phyloP scores from a whole-genome alignment of 2,113 vertebrate genomes.

The Pygoscelis antarcticus region DNA sequence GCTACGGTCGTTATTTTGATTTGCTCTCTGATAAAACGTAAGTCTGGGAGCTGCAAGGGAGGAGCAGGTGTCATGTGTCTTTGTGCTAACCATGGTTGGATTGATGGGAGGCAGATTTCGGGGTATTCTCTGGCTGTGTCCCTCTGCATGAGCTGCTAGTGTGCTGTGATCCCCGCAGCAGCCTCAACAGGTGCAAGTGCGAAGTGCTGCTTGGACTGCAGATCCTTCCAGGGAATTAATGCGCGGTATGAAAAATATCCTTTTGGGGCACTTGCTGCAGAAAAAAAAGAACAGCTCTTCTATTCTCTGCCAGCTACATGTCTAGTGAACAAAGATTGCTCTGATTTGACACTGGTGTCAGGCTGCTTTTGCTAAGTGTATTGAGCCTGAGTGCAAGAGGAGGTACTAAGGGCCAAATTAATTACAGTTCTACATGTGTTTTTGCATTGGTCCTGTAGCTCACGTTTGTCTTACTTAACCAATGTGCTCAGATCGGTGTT shows the following conservation, averaged over 20 bases:
- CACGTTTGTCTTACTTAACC: background rate
- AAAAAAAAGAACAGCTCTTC: background rate
- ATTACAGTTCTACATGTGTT: background rate
- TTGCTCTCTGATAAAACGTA: background rate
- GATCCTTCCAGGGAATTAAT: background rate
- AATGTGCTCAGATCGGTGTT: background rate
- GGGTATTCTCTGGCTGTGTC: background rate
- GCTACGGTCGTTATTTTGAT: background rate
- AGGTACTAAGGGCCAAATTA: background rate
- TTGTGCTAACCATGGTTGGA: fast-evolving
- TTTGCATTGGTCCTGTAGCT: background rate
- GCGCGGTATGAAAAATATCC: background rate
- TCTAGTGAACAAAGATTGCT: background rate
- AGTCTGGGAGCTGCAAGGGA: background rate
- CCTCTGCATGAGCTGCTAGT: background rate
- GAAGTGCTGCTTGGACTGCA: background rate
- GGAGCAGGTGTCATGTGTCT: background rate
- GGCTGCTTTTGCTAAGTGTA: background rate
- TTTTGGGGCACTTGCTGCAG: background rate
- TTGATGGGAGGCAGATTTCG: fast-evolving
- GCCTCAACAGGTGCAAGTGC: background rate
- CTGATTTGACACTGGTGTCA: background rate
- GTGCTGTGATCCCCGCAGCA: background rate
- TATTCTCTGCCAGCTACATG: background rate
- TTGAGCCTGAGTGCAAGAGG: background rate